A percentile compares a stretch with the other conserved stretches of the same genome.
Conservation (phyloP, 1,140 invertebrate genomes). For the Thaumetopoea pityocampa region DNA sequence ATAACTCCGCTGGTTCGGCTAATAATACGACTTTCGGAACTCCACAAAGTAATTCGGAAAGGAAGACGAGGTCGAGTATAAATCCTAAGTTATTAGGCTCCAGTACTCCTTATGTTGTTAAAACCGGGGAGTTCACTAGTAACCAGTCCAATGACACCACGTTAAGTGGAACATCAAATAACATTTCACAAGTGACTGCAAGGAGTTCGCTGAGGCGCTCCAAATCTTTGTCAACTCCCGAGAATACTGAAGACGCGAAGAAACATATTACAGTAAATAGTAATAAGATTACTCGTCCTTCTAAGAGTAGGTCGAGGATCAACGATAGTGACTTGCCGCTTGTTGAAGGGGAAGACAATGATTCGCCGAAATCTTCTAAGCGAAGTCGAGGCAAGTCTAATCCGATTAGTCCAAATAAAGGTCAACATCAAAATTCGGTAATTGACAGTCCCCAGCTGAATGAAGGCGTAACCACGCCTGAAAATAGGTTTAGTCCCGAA, state of each 20-base stretch:
- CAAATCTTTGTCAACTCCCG: constrained; percentile 26
- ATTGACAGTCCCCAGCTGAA: constrained; percentile 3
- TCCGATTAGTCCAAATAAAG: neutral
- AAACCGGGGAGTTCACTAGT: neutral
- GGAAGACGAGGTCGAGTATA: constrained; percentile 27
- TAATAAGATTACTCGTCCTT: constrained; percentile 23
- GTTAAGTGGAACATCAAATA: neutral
- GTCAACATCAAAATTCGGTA: neutral
- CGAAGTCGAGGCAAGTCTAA: constrained; percentile 6
- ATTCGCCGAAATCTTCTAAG: constrained; percentile 37
- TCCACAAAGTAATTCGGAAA: constrained; percentile 18
- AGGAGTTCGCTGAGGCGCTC: constrained; percentile 15
- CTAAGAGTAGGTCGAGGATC: constrained; percentile 36
- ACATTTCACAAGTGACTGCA: neutral
- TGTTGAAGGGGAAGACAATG: constrained; percentile 30
- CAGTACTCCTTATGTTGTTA: constrained; percentile 39
- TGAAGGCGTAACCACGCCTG: constrained; percentile 40
- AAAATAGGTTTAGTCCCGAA: constrained; percentile 38
- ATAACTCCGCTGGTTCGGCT: constrained; percentile 35
- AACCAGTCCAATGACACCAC: neutral
- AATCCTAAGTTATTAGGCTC: constrained; percentile 30
- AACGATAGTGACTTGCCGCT: constrained; percentile 43
- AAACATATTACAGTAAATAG: constrained; percentile 24
- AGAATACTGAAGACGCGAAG: constrained; percentile 17
- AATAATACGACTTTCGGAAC: constrained; percentile 28